These are phyloP conservation scores for Thereva unica DNA, from an alignment of 2,888 invertebrate genomes.

Conservation along the genomic window DNA sequence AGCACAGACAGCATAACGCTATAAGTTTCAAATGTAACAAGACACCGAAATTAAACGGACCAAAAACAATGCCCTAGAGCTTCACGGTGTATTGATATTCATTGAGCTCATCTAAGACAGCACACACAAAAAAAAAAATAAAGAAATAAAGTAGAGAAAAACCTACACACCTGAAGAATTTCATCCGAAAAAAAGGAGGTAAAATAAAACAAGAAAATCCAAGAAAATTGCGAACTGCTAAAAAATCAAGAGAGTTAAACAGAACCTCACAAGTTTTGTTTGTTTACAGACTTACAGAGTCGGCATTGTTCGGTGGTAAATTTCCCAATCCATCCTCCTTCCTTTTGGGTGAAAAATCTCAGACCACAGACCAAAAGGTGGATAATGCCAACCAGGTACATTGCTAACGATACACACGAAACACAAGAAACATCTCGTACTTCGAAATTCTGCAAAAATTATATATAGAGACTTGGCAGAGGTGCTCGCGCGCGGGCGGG, in stretches of 20 bases:
- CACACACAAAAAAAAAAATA: constrained; percentile 14
- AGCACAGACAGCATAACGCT: constrained; percentile 16
- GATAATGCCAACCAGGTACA: too few species aligned
- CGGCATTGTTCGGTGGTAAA: constrained; percentile 39
- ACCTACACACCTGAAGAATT: neutral
- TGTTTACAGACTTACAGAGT: constrained; percentile 26
- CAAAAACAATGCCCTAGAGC: constrained; percentile 46
- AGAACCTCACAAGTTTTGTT: constrained; percentile 17
- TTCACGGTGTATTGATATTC: constrained; percentile 43
- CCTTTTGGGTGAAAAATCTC: constrained; percentile 41
- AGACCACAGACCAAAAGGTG: neutral
- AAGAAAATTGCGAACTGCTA: constrained; percentile 5
- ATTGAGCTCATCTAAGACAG: constrained; percentile 31
- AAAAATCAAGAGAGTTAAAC: constrained; percentile 26
- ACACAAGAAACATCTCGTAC: too few species aligned
- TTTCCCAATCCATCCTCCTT: constrained; percentile 40
- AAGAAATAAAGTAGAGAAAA: constrained; percentile 13
- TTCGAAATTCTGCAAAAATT: too few species aligned
- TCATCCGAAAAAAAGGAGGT: constrained; percentile 1
- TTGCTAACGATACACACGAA: too few species aligned
- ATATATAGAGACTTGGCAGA: too few species aligned
- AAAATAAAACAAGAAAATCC: constrained; percentile 12
- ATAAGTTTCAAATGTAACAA: constrained; percentile 34
- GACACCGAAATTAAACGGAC: constrained; percentile 46
- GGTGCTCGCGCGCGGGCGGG: too few species aligned